Evolutionary conservation across 2,888 invertebrate genomes (phyloP).

Genomic region (Cataglyphis cursor): DNA sequence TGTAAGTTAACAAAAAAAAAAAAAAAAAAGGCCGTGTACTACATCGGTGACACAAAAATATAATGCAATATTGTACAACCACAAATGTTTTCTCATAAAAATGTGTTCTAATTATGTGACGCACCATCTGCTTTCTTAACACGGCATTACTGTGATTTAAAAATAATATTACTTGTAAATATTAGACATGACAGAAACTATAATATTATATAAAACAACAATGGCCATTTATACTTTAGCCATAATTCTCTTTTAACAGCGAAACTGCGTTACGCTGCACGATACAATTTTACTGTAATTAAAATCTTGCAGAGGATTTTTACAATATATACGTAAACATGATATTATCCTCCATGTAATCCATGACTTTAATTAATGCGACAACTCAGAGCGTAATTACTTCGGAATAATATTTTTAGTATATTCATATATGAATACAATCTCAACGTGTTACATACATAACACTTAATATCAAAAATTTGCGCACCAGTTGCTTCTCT

Average conservation of each 20-base stretch:
- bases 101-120: not conserved
- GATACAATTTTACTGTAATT: constrained; percentile 48
- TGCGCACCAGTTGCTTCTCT: constrained; percentile 16
- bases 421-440: constrained; percentile 18
- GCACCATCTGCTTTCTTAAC: not conserved
- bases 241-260: constrained; percentile 26
- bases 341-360: constrained; percentile 47
- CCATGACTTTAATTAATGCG: constrained; percentile 47
- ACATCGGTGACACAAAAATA: constrained; percentile 9
- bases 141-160: not conserved
- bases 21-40: not conserved
- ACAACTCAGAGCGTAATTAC: constrained; percentile 41
- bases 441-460: not conserved
- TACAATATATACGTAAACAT: constrained; percentile 37
- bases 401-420: constrained; percentile 47
- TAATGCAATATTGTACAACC: not conserved
- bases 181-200: constrained; percentile 34
- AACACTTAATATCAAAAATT: constrained; percentile 35
- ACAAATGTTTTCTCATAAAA: not conserved
- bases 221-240: constrained; percentile 21
- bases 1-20: not conserved
- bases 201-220: constrained; percentile 15
- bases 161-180: constrained; percentile 7
- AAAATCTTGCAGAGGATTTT: constrained; percentile 44
- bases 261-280: constrained; percentile 8